Conservation (phyloP, 1,140 invertebrate genomes). For the Lepidostoma basale region DNA sequence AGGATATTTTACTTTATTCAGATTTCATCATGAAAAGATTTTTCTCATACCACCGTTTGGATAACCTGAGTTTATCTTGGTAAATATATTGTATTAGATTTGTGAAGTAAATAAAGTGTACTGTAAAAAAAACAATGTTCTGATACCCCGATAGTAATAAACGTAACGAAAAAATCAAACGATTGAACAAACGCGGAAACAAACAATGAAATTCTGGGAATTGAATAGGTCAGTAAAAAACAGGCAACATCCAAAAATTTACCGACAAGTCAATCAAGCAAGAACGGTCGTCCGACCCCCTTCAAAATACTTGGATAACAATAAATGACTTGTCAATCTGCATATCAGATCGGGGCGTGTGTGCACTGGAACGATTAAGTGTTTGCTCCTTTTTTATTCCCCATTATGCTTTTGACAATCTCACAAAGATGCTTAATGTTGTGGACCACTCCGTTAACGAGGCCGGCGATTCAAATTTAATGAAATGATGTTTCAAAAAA, state of each 20-base stretch:
- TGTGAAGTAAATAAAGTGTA: too few relatives aligned
- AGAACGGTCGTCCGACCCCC: constrained; percentile 32
- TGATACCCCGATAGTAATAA: too few relatives aligned
- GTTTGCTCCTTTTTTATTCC: constrained; percentile 29
- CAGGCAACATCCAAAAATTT: constrained; percentile 28
- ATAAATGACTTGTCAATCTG: constrained; percentile 43
- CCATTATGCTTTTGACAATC: constrained; percentile 30
- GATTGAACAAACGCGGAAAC: background rate
- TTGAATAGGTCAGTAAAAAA: constrained; percentile 1
- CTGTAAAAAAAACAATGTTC: too few relatives aligned
- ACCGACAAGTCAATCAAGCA: constrained; percentile 40
- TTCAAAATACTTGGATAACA: constrained; percentile 40
- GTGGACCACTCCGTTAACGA: constrained; percentile 17
- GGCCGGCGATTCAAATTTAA: constrained; percentile 17
- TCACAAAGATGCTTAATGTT: constrained; percentile 14
- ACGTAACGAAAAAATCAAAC: too few relatives aligned
- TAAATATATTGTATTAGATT: too few relatives aligned
- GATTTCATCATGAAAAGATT: too few relatives aligned
- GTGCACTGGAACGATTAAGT: constrained; percentile 28
- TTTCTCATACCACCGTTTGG: too few relatives aligned
- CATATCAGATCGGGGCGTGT: constrained; percentile 32
- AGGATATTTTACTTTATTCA: background rate
- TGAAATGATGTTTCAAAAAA: background rate
- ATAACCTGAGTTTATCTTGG: too few relatives aligned
- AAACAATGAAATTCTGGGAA: constrained; percentile 15